Conservation (phyloP, 2,888 invertebrate species). For the Melolontha melolontha region DNA sequence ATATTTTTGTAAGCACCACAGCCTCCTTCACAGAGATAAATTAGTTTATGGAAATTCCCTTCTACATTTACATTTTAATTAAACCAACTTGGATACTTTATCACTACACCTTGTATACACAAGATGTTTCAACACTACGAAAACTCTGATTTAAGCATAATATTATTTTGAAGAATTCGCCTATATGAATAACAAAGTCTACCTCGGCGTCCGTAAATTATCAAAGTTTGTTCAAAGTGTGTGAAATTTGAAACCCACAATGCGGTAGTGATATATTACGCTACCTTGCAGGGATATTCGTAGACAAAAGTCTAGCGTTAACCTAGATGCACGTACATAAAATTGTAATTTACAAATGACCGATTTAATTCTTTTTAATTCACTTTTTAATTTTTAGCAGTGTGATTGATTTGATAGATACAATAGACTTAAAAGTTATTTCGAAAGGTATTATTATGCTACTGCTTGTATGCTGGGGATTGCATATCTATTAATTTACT, state of each 20-base stretch:
- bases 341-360: conserved; percentile 6
- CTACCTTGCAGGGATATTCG: conserved; percentile 16
- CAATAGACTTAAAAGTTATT: conserved; percentile 4
- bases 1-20: no score
- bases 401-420: not conserved
- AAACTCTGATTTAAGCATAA: conserved; percentile 52
- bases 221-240: conserved; percentile 59
- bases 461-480: not conserved
- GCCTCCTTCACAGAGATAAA: not conserved
- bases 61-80: conserved; percentile 35
- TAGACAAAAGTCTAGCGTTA: conserved; percentile 14
- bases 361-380: conserved; percentile 6
- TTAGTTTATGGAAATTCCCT: conserved; percentile 27
- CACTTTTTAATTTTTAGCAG: not conserved
- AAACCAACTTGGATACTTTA: conserved; percentile 27
- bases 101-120: not conserved
- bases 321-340: not conserved
- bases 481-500: not conserved
- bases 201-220: conserved; percentile 55
- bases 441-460: conserved; percentile 12
- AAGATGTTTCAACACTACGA: conserved; percentile 9
- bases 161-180: conserved; percentile 56
- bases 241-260: conserved; percentile 61
- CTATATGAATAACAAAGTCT: conserved; percentile 58
- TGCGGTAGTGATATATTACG: conserved; percentile 48